These are phyloP conservation scores for Drosophila tripunctata DNA, from an alignment of 2,888 invertebrate genomes.

Conservation along the genomic window DNA sequence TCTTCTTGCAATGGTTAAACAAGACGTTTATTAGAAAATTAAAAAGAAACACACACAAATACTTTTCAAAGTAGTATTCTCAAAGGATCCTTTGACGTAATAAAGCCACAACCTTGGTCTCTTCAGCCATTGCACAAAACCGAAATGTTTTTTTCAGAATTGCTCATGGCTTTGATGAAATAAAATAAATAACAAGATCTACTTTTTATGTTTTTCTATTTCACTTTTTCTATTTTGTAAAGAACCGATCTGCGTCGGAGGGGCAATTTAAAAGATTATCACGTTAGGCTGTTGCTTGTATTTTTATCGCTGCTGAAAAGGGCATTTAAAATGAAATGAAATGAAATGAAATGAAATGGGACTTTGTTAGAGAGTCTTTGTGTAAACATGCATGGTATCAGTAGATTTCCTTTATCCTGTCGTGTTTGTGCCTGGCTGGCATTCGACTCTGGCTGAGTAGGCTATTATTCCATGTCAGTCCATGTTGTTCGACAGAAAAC, in stretches of 20 bases:
- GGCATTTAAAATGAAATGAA: slow-evolving; percentile 47
- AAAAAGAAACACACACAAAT: background rate
- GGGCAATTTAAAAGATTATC: slow-evolving; percentile 81
- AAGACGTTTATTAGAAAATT: slow-evolving; percentile 12
- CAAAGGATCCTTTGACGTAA: slow-evolving; percentile 16
- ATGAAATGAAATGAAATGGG: slow-evolving; percentile 30
- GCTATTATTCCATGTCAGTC: slow-evolving; percentile 48
- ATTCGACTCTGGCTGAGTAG: slow-evolving; percentile 56
- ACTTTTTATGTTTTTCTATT: slow-evolving; percentile 48
- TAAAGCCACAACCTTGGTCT: slow-evolving; percentile 70
- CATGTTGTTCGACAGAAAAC: slow-evolving; percentile 47
- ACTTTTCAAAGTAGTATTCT: slow-evolving; percentile 7
- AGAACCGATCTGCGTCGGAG: slow-evolving; percentile 32
- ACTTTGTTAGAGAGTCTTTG: slow-evolving; percentile 49
- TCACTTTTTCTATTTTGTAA: slow-evolving; percentile 57
- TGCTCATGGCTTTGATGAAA: slow-evolving; percentile 39
- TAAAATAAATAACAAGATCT: slow-evolving; percentile 73
- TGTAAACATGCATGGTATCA: slow-evolving; percentile 48
- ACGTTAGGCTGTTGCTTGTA: slow-evolving; percentile 65
- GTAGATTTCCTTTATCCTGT: slow-evolving; percentile 37
- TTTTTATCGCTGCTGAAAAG: slow-evolving; percentile 49
- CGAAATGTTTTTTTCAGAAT: slow-evolving; percentile 40
- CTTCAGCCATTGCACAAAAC: slow-evolving; percentile 54
- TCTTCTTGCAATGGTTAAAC: slow-evolving; percentile 6
- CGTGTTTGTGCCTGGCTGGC: slow-evolving; percentile 16